phyloP scores from a whole-genome alignment of 92 coral and sea anemone species.

The Ricordea florida region DNA sequence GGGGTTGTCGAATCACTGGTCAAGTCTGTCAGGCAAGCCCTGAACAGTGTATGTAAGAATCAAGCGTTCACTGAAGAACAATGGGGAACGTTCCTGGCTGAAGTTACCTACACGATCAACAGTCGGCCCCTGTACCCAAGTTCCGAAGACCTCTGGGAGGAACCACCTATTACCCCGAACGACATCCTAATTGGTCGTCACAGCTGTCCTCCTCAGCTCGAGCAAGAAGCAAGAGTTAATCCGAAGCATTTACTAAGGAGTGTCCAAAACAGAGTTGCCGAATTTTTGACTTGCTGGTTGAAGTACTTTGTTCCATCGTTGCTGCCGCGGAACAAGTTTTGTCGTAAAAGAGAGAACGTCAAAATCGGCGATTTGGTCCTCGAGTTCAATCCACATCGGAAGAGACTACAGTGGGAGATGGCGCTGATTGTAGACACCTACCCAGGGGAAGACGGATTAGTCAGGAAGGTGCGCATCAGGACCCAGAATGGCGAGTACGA shows the following conservation, averaged over 20 bases:
- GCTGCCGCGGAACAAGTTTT: slow-evolving; percentile 54
- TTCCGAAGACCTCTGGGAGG: slow-evolving; percentile 57
- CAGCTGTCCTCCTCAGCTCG: slow-evolving; percentile 44
- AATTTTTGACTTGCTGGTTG: slow-evolving; percentile 65
- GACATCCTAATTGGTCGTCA: slow-evolving; percentile 46
- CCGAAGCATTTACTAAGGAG: slow-evolving; percentile 42
- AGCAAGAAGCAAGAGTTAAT: slow-evolving; percentile 39
- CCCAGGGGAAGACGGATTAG: too few relatives aligned
- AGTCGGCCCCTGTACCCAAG: slow-evolving; percentile 76
- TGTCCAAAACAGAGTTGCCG: slow-evolving; percentile 13
- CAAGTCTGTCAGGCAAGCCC: slow-evolving; percentile 71
- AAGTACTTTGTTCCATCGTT: slow-evolving; percentile 57
- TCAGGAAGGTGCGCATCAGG: too few relatives aligned
- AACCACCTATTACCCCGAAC: slow-evolving; percentile 51
- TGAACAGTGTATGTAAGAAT: slow-evolving; percentile 56
- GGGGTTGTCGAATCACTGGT: slow-evolving; percentile 65
- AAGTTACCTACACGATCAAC: slow-evolving; percentile 52
- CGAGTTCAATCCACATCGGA: slow-evolving; percentile 39
- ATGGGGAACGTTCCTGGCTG: slow-evolving; percentile 59
- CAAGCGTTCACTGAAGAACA: slow-evolving; percentile 72
- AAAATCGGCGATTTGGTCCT: slow-evolving; percentile 53
- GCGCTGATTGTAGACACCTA: slow-evolving; percentile 38
- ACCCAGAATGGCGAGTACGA: too few relatives aligned
- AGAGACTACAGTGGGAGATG: slow-evolving; percentile 51
- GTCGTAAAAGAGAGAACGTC: slow-evolving; percentile 48